A percentile compares a stretch with the other conserved stretches of the same genome.
These are phyloP conservation scores for Parochlus steinenii DNA, from an alignment of 2,888 invertebrate genomes.

Conservation along the genomic window DNA sequence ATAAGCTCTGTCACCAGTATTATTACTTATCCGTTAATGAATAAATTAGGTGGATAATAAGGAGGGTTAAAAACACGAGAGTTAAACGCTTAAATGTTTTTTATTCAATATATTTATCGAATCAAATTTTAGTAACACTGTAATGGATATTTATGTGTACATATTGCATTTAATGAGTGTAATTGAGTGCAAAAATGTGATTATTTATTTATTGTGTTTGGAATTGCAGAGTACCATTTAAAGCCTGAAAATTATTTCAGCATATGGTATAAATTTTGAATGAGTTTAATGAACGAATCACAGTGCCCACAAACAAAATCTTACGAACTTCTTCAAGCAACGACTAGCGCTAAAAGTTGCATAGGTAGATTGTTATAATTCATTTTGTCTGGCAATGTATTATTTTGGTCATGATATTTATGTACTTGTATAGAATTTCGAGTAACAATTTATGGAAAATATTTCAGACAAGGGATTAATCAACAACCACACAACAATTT, in stretches of 20 bases:
- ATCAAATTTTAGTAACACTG: no score
- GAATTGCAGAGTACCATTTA: slow-evolving; percentile 3
- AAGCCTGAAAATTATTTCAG: slow-evolving; percentile 3
- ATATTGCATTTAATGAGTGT: slow-evolving; percentile 12
- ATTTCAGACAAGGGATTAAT: slow-evolving; percentile 3
- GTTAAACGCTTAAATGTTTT: slow-evolving; percentile 2
- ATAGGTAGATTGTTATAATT: no score
- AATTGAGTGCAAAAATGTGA: slow-evolving; percentile 11
- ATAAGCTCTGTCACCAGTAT: no score
- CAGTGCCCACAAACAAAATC: no score
- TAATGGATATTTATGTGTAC: no score
- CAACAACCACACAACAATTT: not conserved
- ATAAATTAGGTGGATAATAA: slow-evolving; percentile 7
- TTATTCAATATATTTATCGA: no score
- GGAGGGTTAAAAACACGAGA: slow-evolving; percentile 4
- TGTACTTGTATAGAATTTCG: slow-evolving; percentile 1
- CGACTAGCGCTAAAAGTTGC: no score
- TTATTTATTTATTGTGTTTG: slow-evolving; percentile 6
- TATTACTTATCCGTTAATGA: no score
- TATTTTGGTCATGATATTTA: no score
- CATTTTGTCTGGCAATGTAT: no score
- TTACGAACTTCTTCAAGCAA: no score
- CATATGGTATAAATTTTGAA: slow-evolving; percentile 9
- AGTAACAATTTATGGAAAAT: not conserved
- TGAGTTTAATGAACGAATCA: no score